These are phyloP conservation scores for Ceuthmochares aereus DNA, from an alignment of 2,113 vertebrate species.

Conservation along the genomic window DNA sequence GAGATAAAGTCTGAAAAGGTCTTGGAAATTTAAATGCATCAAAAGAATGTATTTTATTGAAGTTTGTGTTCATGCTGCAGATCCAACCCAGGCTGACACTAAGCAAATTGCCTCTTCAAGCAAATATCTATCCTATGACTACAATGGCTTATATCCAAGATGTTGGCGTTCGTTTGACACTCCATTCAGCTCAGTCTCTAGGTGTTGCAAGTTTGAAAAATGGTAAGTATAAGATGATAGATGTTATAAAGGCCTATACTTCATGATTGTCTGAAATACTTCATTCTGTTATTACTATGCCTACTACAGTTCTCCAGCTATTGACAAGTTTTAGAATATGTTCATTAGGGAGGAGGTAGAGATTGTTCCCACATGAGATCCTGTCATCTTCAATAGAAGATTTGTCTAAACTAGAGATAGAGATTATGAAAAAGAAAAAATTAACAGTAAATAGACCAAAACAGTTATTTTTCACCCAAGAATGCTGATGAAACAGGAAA, in stretches of 20 bases:
- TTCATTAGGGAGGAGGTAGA: not conserved
- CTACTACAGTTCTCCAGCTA: not conserved
- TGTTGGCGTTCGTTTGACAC: conserved; percentile 73
- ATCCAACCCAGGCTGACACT: conserved; percentile 88
- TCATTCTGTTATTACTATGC: not conserved
- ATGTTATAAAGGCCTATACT: not conserved
- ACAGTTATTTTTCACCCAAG: not conserved
- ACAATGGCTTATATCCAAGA: conserved; percentile 90
- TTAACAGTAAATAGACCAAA: not conserved
- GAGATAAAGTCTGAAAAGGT: not conserved
- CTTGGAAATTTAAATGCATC: conserved; percentile 44
- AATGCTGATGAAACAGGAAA: not conserved
- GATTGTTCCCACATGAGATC: not conserved
- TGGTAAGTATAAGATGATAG: conserved; percentile 73
- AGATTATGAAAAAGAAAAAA: not conserved
- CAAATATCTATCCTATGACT: conserved; percentile 92
- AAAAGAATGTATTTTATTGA: not conserved
- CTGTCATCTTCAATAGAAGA: not conserved
- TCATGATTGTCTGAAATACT: not conserved
- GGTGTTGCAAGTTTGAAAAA: conserved; percentile 84
- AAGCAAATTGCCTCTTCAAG: conserved; percentile 90
- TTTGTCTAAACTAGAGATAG: not conserved
- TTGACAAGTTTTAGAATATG: not conserved
- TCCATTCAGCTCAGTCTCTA: conserved; percentile 90
- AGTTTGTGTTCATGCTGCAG: conserved; percentile 69